A percentile compares a stretch with the other conserved stretches of the same genome.
Evolutionary conservation across 2,113 vertebrate species (phyloP).

Genomic region (Gavialis gangeticus): DNA sequence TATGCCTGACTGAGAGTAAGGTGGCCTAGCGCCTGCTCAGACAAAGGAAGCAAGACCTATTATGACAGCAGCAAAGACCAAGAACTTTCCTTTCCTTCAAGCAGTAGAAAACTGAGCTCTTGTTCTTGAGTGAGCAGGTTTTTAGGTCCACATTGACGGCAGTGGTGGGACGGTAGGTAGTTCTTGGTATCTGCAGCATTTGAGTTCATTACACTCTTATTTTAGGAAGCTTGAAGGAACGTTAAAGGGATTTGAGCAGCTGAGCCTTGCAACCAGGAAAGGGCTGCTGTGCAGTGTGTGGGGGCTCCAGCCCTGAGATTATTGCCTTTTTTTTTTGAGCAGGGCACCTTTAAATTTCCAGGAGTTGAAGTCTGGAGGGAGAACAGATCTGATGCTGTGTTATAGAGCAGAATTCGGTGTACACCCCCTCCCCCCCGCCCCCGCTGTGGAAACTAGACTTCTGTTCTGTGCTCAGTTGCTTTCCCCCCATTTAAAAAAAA

Average conservation of each 20-base stretch:
- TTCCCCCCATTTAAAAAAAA: accelerated
- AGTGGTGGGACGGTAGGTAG: background rate
- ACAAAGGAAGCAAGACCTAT: background rate
- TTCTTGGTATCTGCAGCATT: background rate
- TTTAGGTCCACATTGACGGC: too few relatives aligned
- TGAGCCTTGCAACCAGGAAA: background rate
- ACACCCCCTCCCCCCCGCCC: background rate
- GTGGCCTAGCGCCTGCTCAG: background rate
- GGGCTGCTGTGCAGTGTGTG: background rate
- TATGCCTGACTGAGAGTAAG: background rate
- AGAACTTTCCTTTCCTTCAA: background rate
- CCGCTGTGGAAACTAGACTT: background rate
- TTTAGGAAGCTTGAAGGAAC: background rate
- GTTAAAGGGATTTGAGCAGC: background rate
- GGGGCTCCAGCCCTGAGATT: background rate
- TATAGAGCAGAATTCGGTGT: background rate
- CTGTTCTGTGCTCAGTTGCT: background rate
- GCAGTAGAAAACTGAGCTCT: background rate
- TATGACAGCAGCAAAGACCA: background rate
- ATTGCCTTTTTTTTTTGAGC: background rate
- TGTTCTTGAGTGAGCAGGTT: background rate
- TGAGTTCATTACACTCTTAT: background rate
- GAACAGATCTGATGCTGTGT: background rate
- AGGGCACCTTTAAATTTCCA: background rate
- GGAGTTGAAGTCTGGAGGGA: background rate